Conservation (phyloP, 2,797 vertebrate genomes). For the Acipenser oxyrinchus region DNA sequence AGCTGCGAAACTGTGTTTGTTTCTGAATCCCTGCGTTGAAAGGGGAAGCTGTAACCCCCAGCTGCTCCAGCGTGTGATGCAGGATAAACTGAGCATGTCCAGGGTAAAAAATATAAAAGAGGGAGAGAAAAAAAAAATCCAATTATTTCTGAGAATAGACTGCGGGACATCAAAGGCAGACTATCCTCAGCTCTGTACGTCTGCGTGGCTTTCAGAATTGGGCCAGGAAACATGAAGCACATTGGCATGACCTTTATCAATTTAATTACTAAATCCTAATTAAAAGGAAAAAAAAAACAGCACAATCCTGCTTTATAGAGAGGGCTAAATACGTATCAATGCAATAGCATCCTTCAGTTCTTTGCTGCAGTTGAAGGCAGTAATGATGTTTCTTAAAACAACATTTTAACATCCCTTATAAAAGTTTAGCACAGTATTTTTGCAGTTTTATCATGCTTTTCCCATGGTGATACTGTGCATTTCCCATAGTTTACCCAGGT, state of each 20-base stretch:
- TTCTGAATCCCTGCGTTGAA: background rate
- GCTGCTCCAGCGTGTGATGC: constrained; percentile 22
- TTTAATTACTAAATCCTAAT: constrained; percentile 71
- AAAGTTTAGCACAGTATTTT: constrained; percentile 4
- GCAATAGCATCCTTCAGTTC: constrained; percentile 33
- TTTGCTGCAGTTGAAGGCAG: constrained; percentile 34
- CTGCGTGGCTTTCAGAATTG: constrained; percentile 52
- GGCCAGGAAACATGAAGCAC: constrained; percentile 55
- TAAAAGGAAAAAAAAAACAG: constrained; percentile 33
- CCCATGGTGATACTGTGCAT: too few relatives aligned
- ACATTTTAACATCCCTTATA: constrained; percentile 26
- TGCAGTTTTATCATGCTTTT: too few relatives aligned
- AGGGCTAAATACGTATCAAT: constrained; percentile 39
- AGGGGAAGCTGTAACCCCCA: background rate
- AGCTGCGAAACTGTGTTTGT: too few relatives aligned
- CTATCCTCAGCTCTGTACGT: constrained; percentile 46
- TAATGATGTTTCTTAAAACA: constrained; percentile 23
- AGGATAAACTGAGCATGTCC: constrained; percentile 51
- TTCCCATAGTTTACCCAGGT: too few relatives aligned
- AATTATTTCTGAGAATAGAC: constrained; percentile 67
- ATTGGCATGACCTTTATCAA: constrained; percentile 61
- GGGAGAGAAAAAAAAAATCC: constrained; percentile 41
- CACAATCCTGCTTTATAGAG: constrained; percentile 29
- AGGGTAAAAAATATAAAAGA: constrained; percentile 28
- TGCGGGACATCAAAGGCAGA: constrained; percentile 67